These are phyloP conservation scores for Ophonus ardosiacus DNA, from an alignment of 2,888 invertebrate species.

Conservation along the genomic window DNA sequence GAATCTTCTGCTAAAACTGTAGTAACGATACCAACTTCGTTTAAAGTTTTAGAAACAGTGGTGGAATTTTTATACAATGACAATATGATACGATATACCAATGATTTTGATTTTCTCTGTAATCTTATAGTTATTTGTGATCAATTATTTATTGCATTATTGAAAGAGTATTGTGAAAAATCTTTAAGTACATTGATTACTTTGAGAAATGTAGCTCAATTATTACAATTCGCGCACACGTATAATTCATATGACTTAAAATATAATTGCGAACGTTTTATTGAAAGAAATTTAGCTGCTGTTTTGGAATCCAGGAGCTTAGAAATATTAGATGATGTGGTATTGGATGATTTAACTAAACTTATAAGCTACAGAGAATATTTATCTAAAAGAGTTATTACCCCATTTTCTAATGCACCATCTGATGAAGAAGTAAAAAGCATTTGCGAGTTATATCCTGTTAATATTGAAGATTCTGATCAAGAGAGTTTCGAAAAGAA, in stretches of 20 bases:
- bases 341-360: conserved; percentile 81
- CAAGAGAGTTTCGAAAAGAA: conserved; percentile 75
- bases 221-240: conserved; percentile 85
- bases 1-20: conserved; percentile 78
- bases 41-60: conserved; percentile 81
- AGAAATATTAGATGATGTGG: conserved; percentile 80
- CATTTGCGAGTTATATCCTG: conserved; percentile 74
- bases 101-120: conserved; percentile 84
- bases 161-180: conserved; percentile 86
- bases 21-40: conserved; percentile 80
- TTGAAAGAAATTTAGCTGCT: conserved; percentile 85
- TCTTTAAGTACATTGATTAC: conserved; percentile 82
- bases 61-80: conserved; percentile 88
- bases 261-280: conserved; percentile 86
- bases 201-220: conserved; percentile 86
- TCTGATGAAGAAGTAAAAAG: conserved; percentile 79
- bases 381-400: conserved; percentile 82
- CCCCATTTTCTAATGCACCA: conserved; percentile 82
- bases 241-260: conserved; percentile 88
- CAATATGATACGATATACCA: conserved; percentile 79
- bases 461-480: conserved; percentile 75
- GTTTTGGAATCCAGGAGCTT: conserved; percentile 84
- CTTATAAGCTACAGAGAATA: conserved; percentile 82
- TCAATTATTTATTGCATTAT: conserved; percentile 84
- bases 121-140: conserved; percentile 88